phyloP scores from a whole-genome alignment of 2,888 invertebrate species.

The Drosophila lutescens region DNA sequence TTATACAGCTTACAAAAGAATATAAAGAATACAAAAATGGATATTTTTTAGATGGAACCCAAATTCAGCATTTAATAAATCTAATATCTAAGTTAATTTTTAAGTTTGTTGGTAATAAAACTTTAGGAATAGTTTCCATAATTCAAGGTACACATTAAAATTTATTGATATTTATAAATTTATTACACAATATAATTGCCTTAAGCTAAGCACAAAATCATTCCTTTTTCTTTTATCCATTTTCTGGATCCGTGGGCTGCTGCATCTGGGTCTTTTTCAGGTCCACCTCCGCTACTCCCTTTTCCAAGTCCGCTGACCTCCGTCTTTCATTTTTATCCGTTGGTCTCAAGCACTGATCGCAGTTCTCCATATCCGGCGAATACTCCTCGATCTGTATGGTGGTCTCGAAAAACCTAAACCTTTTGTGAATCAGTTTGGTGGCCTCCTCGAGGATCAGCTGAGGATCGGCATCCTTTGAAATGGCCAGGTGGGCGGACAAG shows the following conservation, averaged over 20 bases:
- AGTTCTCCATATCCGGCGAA: slow-evolving; percentile 52
- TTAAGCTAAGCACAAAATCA: neutral
- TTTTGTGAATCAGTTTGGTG: slow-evolving; percentile 53
- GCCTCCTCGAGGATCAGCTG: slow-evolving; percentile 62
- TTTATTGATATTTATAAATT: too few relatives aligned
- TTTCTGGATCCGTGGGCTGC: neutral
- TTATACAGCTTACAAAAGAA: too few relatives aligned
- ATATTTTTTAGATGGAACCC: too few relatives aligned
- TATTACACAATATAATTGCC: too few relatives aligned
- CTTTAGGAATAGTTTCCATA: neutral
- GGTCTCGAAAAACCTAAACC: slow-evolving; percentile 65
- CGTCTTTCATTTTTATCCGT: neutral
- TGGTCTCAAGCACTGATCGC: slow-evolving; percentile 46
- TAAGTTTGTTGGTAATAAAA: too few relatives aligned
- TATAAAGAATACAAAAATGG: too few relatives aligned
- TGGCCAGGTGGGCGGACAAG: slow-evolving; percentile 68
- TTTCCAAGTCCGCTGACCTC: slow-evolving; percentile 1
- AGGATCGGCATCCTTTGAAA: slow-evolving; percentile 57
- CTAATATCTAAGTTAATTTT: too few relatives aligned
- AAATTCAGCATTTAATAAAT: too few relatives aligned
- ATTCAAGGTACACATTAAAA: neutral
- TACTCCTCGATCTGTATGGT: slow-evolving; percentile 71
- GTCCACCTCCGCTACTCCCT: neutral
- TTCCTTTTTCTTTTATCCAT: neutral
- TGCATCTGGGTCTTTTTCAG: neutral